Evolutionary conservation across 2,888 invertebrate species (phyloP).

Genomic region (Andricus curvator): DNA sequence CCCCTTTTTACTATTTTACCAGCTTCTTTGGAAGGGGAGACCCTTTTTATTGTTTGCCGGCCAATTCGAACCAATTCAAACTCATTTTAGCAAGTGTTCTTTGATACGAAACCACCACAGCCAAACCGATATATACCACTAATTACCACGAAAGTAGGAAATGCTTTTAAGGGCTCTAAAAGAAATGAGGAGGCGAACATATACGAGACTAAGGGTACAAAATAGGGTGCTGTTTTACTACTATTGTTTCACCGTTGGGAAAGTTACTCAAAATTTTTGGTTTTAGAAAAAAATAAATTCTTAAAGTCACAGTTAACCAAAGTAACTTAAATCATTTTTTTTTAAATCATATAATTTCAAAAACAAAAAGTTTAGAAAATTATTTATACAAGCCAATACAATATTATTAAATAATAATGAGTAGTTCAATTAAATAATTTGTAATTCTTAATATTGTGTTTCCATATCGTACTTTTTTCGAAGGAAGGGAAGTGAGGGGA

Average conservation of each 20-base stretch:
- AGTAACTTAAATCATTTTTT: too few species aligned
- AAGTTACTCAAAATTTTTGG: background rate
- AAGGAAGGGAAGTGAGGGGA: background rate
- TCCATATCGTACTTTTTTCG: background rate
- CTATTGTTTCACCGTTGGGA: background rate
- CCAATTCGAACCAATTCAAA: constrained; percentile 63
- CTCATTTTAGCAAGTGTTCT: constrained; percentile 63
- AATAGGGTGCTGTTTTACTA: background rate
- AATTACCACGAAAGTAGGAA: constrained; percentile 70
- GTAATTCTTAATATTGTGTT: too few species aligned
- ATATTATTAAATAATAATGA: too few species aligned
- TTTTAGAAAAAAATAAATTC: background rate
- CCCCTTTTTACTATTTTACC: background rate
- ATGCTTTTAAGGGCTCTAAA: constrained; percentile 68
- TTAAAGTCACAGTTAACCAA: background rate
- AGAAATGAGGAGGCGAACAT: background rate
- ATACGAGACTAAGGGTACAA: background rate
- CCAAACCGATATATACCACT: constrained; percentile 64
- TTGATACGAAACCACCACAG: constrained; percentile 60
- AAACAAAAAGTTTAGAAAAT: too few species aligned
- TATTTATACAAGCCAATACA: too few species aligned
- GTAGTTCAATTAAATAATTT: too few species aligned
- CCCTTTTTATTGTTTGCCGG: background rate
- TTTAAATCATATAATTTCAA: too few species aligned
- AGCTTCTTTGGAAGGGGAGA: background rate